Percentiles rank a stretch among this genome's conserved stretches.
Conservation (phyloP, 2,797 vertebrate genomes). For the Manis crassicaudata region DNA sequence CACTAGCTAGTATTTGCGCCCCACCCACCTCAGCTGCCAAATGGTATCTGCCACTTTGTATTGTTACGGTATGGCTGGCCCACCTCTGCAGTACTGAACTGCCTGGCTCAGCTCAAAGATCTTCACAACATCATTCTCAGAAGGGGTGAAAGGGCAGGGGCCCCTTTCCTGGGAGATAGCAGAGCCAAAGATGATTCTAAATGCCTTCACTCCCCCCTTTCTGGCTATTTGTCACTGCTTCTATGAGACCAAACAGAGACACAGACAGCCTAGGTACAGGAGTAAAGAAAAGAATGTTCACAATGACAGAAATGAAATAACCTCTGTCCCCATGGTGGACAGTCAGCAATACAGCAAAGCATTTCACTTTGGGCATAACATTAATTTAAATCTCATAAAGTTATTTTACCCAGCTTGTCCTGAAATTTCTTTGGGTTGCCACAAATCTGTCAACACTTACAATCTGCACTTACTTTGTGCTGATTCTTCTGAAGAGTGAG, state of each 20-base stretch:
- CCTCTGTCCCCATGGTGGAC: not conserved
- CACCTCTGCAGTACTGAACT: not conserved
- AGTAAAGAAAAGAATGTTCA: not conserved
- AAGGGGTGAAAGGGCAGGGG: not conserved
- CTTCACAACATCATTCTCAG: not conserved
- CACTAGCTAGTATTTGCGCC: not conserved
- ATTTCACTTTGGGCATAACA: constrained; percentile 18
- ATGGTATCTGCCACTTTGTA: not conserved
- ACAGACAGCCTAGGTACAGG: not conserved
- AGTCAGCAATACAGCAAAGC: not conserved
- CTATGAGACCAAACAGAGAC: not conserved
- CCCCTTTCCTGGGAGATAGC: not conserved
- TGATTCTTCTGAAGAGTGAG: constrained; percentile 36
- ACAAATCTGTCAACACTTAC: not conserved
- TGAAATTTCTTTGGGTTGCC: constrained; percentile 23
- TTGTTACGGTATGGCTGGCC: not conserved
- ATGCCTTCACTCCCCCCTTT: not conserved
- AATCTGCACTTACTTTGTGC: not conserved
- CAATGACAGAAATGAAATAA: not conserved
- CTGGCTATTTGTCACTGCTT: not conserved
- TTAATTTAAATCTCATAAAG: not conserved
- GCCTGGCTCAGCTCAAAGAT: not conserved
- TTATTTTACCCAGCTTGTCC: not conserved
- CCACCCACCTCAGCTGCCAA: not conserved
- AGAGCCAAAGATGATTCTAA: not conserved